Conservation (phyloP, 1,140 invertebrate genomes). For the Meloidogyne hapla region DNA sequence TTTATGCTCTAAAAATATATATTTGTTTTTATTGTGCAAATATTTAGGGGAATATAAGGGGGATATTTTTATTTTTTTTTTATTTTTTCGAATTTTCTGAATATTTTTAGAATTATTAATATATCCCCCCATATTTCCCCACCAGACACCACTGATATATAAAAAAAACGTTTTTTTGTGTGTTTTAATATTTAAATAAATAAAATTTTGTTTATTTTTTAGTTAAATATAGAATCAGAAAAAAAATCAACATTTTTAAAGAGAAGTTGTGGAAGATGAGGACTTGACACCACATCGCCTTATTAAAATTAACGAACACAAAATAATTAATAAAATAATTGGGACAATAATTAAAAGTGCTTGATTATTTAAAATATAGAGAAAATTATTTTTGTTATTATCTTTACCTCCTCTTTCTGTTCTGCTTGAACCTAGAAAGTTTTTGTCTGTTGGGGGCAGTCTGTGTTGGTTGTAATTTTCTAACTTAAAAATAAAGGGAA, state of each 20-base stretch:
- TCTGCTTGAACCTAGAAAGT: neutral
- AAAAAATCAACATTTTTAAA: neutral
- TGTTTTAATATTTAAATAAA: no score
- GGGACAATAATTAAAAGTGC: neutral
- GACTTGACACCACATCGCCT: neutral
- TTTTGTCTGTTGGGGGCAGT: neutral
- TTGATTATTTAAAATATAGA: neutral
- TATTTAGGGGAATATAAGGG: neutral
- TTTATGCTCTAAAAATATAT: constrained; percentile 5
- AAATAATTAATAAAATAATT: neutral
- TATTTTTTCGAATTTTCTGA: neutral
- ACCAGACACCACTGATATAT: no score
- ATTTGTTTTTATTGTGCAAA: constrained; percentile 11
- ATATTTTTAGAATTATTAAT: no score
- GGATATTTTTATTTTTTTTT: neutral
- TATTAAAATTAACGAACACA: neutral
- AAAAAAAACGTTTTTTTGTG: no score
- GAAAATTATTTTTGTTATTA: neutral
- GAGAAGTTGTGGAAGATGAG: neutral
- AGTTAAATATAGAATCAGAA: neutral
- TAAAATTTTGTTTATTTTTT: constrained; percentile 10
- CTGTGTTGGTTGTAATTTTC: neutral
- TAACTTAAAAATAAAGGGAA: neutral
- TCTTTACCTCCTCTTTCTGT: neutral
- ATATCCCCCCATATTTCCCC: no score